Evolutionary conservation across 2,113 vertebrate genomes (phyloP), one percentile per base, ranked within the genome.

Genomic region (Phalacrocorax aristotelis): DNA sequence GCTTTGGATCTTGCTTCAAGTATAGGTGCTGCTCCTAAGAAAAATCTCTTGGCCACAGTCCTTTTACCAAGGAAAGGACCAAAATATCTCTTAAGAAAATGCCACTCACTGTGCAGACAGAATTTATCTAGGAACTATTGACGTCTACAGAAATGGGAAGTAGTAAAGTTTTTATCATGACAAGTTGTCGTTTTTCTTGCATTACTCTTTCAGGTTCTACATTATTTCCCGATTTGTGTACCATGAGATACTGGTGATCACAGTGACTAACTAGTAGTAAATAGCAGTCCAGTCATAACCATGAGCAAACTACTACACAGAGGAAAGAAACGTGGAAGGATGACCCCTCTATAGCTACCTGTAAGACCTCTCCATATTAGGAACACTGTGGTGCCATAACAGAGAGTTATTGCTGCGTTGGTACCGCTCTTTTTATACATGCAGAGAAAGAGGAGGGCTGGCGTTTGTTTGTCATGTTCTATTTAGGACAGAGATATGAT

Each of bases 371-470:
- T 78, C 49, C 15, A 2, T 57, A 15, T 42, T 26, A 65, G 25
- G 16, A 80, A 32, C 4, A 64, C 17, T 7, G 26, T 25, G 14
- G 69, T 65, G 4, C 3, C 13, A 30, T 65, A 51, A 69, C 15
- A 38, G 42, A 44, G 21, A 49, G 7, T 44, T 89, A 36, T 68
- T 68, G 13, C 6, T 42, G 1, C 4, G 1, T 9, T 27, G 10
- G 5, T 20, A 51, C 16, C 1, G 2, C 26, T 46, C 6, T 48
- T 34, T 77, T 77, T 42, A 55, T 6, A 42, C 9, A 10, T 3
- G 15, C 3, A 75, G 52, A 25, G 42, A 17, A 84, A 68, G 30
- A 62, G 3, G 22, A 55, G 3, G 0, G 0, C 9, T 71, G 38
- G 8, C 3, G 9, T 49, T 93, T 83, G 29, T 42, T 75, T 2